These are phyloP conservation scores for Lasiommata megera DNA, from an alignment of 2,888 invertebrate genomes.

Conservation along the genomic window DNA sequence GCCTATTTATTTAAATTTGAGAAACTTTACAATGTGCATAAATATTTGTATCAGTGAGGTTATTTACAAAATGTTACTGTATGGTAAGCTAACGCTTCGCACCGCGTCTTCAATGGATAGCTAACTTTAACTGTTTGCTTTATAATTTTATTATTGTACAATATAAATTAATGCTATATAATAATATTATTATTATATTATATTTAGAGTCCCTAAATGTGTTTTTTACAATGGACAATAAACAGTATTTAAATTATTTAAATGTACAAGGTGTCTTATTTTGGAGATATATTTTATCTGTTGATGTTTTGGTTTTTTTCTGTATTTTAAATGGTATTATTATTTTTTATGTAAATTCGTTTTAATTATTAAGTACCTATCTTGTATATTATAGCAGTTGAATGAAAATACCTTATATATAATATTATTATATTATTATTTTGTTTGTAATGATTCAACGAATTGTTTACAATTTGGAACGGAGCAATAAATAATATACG, in stretches of 20 bases:
- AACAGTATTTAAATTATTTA: constrained; percentile 66
- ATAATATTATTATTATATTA: constrained; percentile 25
- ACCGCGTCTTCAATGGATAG: not conserved
- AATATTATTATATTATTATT: constrained; percentile 34
- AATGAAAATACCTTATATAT: constrained; percentile 24
- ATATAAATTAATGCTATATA: constrained; percentile 38
- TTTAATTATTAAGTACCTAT: constrained; percentile 52
- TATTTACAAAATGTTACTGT: not conserved
- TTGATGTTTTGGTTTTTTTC: constrained; percentile 63
- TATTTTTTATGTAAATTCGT: constrained; percentile 64
- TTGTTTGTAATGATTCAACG: constrained; percentile 53
- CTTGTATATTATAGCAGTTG: constrained; percentile 42
- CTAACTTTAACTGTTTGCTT: constrained; percentile 39
- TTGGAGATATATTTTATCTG: constrained; percentile 68
- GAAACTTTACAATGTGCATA: no score
- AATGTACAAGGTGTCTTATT: constrained; percentile 59
- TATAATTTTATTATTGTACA: constrained; percentile 28
- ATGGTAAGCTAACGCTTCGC: constrained; percentile 1
- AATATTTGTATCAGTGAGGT: no score
- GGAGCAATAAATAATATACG: constrained; percentile 71
- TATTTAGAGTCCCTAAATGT: constrained; percentile 46
- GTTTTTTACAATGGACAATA: constrained; percentile 77
- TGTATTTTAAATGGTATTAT: constrained; percentile 74
- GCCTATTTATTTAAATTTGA: not conserved
- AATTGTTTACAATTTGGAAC: constrained; percentile 73